A percentile compares a stretch with the other conserved stretches of the same genome.
These are phyloP conservation scores for Lymantria monacha DNA, from an alignment of 2,888 invertebrate species.

Conservation along the genomic window DNA sequence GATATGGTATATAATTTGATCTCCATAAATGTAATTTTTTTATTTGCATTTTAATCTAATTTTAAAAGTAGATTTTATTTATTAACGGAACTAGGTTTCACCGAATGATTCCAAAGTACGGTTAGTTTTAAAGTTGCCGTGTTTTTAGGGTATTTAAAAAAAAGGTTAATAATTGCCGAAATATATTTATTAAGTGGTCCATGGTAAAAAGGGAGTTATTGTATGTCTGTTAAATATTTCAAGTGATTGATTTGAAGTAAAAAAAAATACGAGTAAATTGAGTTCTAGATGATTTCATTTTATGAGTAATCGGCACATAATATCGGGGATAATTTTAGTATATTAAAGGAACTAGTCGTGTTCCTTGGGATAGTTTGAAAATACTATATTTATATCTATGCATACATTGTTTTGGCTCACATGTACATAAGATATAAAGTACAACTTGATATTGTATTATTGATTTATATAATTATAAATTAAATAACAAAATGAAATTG, in stretches of 20 bases:
- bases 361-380: conserved; percentile 21
- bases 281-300: too few species aligned
- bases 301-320: too few species aligned
- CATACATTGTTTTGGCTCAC: conserved; percentile 48
- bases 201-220: neutral
- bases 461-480: conserved; percentile 47
- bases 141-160: neutral
- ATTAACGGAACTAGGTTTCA: conserved; percentile 34
- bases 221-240: neutral
- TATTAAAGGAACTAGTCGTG: conserved; percentile 2
- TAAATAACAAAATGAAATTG: conserved; percentile 47
- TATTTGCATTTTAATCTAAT: conserved; percentile 40
- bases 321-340: too few species aligned
- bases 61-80: conserved; percentile 35
- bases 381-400: conserved; percentile 28
- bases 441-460: conserved; percentile 62
- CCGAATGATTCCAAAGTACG: conserved; percentile 37
- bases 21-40: conserved; percentile 37
- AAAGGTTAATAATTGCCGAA: neutral
- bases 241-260: too few species aligned
- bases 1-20: conserved; percentile 38
- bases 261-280: neutral
- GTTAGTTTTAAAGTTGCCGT: conserved; percentile 23
- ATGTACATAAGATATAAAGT: conserved; percentile 57
- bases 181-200: conserved; percentile 6